Percentiles rank a stretch among this genome's conserved stretches.
These are phyloP conservation scores for Drosophila parabipectinata DNA, from an alignment of 1,140 invertebrate genomes.

Conservation along the genomic window DNA sequence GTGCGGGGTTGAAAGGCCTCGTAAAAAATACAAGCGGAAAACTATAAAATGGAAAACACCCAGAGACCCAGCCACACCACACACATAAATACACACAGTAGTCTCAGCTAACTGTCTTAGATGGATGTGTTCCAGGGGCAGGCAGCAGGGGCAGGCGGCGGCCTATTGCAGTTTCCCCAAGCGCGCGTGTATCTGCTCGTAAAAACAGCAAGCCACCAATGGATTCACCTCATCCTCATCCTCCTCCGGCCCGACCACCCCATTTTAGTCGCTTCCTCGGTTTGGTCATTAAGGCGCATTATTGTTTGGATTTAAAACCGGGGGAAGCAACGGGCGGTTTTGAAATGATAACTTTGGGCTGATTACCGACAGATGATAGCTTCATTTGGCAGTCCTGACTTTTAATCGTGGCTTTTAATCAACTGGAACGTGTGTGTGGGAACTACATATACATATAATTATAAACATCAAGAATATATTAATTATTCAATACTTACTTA, in stretches of 20 bases:
- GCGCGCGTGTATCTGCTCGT: slow-evolving; percentile 46
- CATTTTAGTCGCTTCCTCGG: slow-evolving; percentile 29
- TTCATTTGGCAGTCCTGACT: slow-evolving; percentile 26
- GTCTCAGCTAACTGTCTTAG: slow-evolving; percentile 28
- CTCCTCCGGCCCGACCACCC: slow-evolving; percentile 19
- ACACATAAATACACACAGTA: slow-evolving; percentile 29
- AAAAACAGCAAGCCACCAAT: slow-evolving; percentile 69
- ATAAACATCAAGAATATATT: background rate
- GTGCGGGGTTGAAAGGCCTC: slow-evolving; percentile 69
- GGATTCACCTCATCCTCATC: slow-evolving; percentile 19
- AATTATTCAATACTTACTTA: too few species aligned
- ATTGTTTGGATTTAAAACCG: slow-evolving; percentile 42
- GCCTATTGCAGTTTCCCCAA: slow-evolving; percentile 50
- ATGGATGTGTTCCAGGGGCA: slow-evolving; percentile 21
- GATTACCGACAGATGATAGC: slow-evolving; percentile 63
- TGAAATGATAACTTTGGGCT: slow-evolving; percentile 7
- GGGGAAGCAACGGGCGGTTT: slow-evolving; percentile 15
- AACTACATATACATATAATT: background rate
- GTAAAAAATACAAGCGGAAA: slow-evolving; percentile 75
- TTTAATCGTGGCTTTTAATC: background rate
- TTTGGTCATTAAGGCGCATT: slow-evolving; percentile 69
- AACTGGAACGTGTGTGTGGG: background rate
- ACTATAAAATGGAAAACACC: slow-evolving; percentile 81
- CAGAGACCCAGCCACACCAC: slow-evolving; percentile 7
- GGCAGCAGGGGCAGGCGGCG: slow-evolving; percentile 23